Conservation (phyloP, 2,797 vertebrate genomes). For the Netta rufina region DNA sequence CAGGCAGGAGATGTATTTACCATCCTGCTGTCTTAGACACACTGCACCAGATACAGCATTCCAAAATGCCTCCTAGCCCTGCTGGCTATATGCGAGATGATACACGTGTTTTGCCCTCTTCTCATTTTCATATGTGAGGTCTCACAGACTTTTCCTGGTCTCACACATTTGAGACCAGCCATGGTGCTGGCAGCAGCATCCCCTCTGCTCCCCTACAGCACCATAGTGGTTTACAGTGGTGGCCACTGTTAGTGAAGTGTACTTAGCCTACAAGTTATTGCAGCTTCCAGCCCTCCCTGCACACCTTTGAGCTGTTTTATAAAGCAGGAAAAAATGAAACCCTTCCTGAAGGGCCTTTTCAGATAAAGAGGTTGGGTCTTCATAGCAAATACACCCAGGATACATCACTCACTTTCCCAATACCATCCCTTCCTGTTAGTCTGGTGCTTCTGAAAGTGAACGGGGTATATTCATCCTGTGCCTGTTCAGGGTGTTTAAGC, state of each 20-base stretch:
- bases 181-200: background rate
- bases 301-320: background rate
- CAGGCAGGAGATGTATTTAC: background rate
- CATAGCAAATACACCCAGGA: background rate
- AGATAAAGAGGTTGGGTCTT: background rate
- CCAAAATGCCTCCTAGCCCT: background rate
- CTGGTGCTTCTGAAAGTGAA: background rate
- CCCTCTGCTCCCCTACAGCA: background rate
- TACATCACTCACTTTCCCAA: background rate
- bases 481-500: background rate
- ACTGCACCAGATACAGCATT: background rate
- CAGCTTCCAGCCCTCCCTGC: background rate
- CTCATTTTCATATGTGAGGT: fast-evolving
- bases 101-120: background rate
- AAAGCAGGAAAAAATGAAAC: background rate
- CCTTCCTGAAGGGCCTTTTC: background rate
- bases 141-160: background rate
- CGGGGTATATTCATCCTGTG: background rate
- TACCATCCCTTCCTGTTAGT: background rate
- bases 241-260: background rate
- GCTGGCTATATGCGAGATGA: background rate
- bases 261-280: fast-evolving
- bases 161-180: background rate
- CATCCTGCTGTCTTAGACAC: background rate
- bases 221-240: no score